These are phyloP conservation scores for Gonatopus flavifemur DNA, from an alignment of 1,140 invertebrate genomes.

Conservation along the genomic window DNA sequence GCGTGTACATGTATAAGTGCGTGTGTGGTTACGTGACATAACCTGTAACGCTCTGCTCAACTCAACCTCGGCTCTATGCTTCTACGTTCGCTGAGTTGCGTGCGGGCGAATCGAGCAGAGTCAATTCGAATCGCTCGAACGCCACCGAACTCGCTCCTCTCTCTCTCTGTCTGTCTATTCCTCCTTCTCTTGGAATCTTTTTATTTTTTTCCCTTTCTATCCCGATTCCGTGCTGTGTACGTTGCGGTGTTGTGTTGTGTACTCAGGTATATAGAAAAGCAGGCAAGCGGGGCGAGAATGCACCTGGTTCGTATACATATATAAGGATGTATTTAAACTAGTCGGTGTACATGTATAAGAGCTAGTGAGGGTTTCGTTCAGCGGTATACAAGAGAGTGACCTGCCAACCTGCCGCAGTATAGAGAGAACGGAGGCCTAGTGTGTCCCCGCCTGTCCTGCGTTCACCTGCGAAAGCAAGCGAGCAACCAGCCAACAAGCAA, in stretches of 20 bases:
- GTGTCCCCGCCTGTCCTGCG: slow-evolving; percentile 19
- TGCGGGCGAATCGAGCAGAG: too few species aligned
- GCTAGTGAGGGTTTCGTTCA: slow-evolving; percentile 15
- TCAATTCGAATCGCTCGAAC: too few species aligned
- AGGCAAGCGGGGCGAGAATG: slow-evolving; percentile 42
- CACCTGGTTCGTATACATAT: slow-evolving; percentile 42
- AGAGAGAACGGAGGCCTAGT: slow-evolving; percentile 31
- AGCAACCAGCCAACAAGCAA: slow-evolving; percentile 16
- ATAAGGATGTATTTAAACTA: too few species aligned
- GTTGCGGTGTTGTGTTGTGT: neutral
- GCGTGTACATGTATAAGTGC: too few species aligned
- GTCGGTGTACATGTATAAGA: too few species aligned
- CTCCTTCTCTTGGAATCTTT: too few species aligned
- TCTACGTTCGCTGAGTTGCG: too few species aligned
- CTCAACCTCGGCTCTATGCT: too few species aligned
- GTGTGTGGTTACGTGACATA: slow-evolving; percentile 39
- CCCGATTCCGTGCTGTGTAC: neutral
- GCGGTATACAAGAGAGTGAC: slow-evolving; percentile 43
- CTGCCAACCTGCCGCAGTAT: slow-evolving; percentile 44
- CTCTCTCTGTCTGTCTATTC: too few species aligned
- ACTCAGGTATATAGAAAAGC: slow-evolving; percentile 36
- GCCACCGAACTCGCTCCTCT: too few species aligned
- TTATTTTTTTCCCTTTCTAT: neutral
- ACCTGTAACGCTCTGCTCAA: slow-evolving; percentile 31
- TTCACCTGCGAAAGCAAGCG: slow-evolving; percentile 29